phyloP scores from a whole-genome alignment of 2,113 vertebrate genomes.

The Elephantulus edwardii region DNA sequence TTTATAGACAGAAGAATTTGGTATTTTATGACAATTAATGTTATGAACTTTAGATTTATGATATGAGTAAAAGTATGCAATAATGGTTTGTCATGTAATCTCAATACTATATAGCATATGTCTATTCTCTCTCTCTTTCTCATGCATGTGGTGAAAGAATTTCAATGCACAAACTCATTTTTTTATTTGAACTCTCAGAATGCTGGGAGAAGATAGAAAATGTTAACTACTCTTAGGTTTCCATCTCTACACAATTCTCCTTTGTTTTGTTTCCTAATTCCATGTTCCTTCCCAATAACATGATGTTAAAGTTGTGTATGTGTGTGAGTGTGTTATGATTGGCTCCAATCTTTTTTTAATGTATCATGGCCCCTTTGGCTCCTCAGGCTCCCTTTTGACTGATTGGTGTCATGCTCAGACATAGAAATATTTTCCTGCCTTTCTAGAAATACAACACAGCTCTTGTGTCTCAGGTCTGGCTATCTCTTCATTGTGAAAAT shows the following conservation, averaged over 20 bases:
- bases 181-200: background rate
- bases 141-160: background rate
- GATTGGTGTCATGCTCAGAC: background rate
- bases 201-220: background rate
- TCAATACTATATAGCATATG: background rate
- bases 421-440: background rate
- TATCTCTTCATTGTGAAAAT: background rate
- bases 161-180: background rate
- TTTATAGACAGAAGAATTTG: constrained; percentile 56
- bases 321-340: no score
- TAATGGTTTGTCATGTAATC: constrained; percentile 27
- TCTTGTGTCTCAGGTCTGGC: background rate
- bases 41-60: constrained; percentile 42
- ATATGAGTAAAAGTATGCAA: constrained; percentile 44
- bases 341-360: background rate
- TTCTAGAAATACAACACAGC: background rate
- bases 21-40: constrained; percentile 61
- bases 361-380: background rate
- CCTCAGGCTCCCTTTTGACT: background rate
- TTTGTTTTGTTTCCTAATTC: background rate
- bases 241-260: no score
- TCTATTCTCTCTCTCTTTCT: no score
- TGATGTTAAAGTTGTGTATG: background rate
- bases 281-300: background rate
- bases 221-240: background rate